phyloP scores from a whole-genome alignment of 2,888 invertebrate genomes.

The Athripsodes cinereus region DNA sequence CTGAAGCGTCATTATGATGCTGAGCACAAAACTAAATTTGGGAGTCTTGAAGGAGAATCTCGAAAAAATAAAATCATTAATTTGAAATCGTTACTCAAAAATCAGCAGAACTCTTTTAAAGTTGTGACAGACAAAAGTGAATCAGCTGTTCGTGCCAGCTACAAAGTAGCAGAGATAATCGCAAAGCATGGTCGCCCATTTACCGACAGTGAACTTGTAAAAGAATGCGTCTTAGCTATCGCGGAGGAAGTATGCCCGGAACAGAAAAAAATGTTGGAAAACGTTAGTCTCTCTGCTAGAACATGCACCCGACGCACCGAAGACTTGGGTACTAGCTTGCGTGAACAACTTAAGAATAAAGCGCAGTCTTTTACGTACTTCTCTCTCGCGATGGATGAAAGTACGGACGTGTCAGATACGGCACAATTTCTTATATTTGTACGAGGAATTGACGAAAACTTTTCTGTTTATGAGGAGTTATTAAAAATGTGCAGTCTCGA shows the following conservation, averaged over 20 bases:
- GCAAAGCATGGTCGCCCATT: conserved; percentile 15
- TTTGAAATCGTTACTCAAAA: conserved; percentile 11
- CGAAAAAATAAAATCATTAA: conserved; percentile 8
- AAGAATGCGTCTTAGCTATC: no score
- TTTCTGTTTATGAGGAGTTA: no score
- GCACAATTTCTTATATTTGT: background rate
- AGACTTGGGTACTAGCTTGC: conserved; percentile 26
- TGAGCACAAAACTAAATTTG: conserved; percentile 10
- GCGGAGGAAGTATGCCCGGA: no score
- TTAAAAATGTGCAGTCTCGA: no score
- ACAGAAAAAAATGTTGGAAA: no score
- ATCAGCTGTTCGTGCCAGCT: conserved; percentile 23
- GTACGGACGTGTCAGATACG: no score
- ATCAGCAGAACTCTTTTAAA: conserved; percentile 11
- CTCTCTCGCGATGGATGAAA: no score
- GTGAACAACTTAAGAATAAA: conserved; percentile 27
- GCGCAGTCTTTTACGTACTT: conserved; percentile 20
- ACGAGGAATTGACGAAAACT: no score
- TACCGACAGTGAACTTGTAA: conserved; percentile 21
- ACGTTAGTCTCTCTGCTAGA: conserved; percentile 26
- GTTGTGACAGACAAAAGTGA: conserved; percentile 13
- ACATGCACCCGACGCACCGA: conserved; percentile 25
- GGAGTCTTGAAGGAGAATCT: conserved; percentile 9
- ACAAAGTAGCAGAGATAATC: conserved; percentile 25
- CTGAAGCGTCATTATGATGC: conserved; percentile 8